Percentiles rank a stretch among this genome's conserved stretches.
Conservation (phyloP, 1,140 invertebrate genomes). For the Homarus americanus region DNA sequence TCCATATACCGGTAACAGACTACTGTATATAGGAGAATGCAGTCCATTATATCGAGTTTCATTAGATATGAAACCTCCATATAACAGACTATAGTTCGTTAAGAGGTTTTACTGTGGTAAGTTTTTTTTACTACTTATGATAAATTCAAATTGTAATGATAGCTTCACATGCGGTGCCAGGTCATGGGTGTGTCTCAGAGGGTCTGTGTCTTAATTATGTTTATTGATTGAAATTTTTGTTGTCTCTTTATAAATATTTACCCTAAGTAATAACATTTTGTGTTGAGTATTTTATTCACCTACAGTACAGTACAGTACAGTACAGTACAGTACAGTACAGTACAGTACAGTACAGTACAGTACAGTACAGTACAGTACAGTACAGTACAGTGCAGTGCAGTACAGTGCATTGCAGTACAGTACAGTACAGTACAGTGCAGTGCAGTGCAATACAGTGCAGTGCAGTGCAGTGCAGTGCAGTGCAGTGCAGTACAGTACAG, state of each 20-base stretch:
- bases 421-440: conserved; percentile 74
- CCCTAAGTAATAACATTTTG: neutral
- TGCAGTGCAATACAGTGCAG: conserved; percentile 74
- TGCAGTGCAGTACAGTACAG: conserved; percentile 75
- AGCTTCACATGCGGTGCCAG: neutral
- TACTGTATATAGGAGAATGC: too few species aligned
- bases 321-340: conserved; percentile 75
- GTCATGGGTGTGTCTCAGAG: neutral
- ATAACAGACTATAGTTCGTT: too few species aligned
- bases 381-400: conserved; percentile 74
- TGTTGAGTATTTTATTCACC: neutral
- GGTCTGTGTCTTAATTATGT: neutral
- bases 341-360: conserved; percentile 75
- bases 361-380: conserved; percentile 75
- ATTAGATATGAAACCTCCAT: too few species aligned
- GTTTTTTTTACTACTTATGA: neutral
- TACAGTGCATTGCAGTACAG: too few species aligned
- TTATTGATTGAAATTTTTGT: neutral
- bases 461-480: conserved; percentile 75
- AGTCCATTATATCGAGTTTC: too few species aligned
- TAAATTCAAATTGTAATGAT: neutral
- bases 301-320: conserved; percentile 58
- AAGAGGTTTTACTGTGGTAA: neutral
- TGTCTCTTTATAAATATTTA: neutral
- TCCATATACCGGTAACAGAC: too few species aligned